phyloP scores from a whole-genome alignment of 2,113 vertebrate genomes.

The Nesogale talazaci region DNA sequence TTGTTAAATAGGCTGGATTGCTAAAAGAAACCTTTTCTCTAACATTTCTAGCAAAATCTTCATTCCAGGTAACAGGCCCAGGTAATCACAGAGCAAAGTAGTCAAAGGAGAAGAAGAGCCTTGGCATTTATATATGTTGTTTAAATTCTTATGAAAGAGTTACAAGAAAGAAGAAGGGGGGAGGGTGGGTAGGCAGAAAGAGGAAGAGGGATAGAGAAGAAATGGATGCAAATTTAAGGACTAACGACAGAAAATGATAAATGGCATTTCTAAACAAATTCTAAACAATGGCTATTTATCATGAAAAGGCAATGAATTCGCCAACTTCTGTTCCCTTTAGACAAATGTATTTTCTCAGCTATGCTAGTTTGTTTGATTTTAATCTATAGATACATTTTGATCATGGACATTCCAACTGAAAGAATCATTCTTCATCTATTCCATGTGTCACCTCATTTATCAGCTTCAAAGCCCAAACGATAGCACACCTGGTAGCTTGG shows the following conservation, averaged over 20 bases:
- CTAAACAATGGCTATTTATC: slow-evolving; percentile 5
- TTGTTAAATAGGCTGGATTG: not conserved
- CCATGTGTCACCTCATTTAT: not conserved
- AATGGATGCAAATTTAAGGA: not conserved
- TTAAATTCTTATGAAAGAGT: not conserved
- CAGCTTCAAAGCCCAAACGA: not conserved
- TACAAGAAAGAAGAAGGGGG: not conserved
- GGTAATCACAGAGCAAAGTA: not conserved
- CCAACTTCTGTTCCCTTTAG: not conserved
- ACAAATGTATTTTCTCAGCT: not conserved
- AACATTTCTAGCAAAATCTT: slow-evolving; percentile 32
- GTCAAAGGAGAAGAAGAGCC: not conserved
- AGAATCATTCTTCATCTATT: slow-evolving; percentile 4
- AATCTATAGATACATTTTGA: slow-evolving; percentile 15
- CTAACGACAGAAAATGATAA: not conserved
- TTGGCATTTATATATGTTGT: not conserved
- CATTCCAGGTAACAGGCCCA: not conserved
- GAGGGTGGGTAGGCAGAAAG: no score
- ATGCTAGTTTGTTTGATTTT: not conserved
- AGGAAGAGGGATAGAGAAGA: not conserved
- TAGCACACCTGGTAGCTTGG: slow-evolving; percentile 20
- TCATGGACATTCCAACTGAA: not conserved
- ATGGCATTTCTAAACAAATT: slow-evolving; percentile 38
- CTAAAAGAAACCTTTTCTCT: not conserved
- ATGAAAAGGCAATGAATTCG: not conserved